A percentile compares a stretch with the other conserved stretches of the same genome.
Conservation (phyloP, 35 echinoderm and acorn worm species). For the Anneissia japonica region DNA sequence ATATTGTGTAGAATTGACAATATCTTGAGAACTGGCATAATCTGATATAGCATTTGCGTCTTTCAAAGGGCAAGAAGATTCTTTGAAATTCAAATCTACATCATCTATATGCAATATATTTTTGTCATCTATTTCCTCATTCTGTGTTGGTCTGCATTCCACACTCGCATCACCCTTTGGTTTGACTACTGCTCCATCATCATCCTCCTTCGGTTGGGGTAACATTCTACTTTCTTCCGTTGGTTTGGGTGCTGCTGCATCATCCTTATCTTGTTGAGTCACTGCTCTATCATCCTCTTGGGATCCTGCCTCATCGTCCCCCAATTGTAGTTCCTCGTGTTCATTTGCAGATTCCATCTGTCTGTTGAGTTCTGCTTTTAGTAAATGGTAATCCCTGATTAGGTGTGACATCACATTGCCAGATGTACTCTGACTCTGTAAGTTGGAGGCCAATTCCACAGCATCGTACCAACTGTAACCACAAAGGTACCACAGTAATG, state of each 20-base stretch:
- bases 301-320: too few relatives aligned
- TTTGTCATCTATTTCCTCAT: background rate
- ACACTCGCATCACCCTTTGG: background rate
- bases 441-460: conserved; percentile 35
- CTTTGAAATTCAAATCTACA: background rate
- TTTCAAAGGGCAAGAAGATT: background rate
- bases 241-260: background rate
- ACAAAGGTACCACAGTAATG: conserved; percentile 78
- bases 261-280: conserved; percentile 24
- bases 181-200: too few relatives aligned
- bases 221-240: background rate
- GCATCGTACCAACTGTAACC: conserved; percentile 74
- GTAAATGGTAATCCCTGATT: background rate
- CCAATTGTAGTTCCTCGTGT: background rate
- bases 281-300: conserved; percentile 5
- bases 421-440: background rate
- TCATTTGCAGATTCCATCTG: background rate
- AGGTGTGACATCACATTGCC: background rate
- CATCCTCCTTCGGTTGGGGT: background rate
- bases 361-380: background rate
- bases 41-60: background rate
- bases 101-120: background rate
- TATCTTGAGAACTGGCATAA: too few relatives aligned
- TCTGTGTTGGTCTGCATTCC: background rate
- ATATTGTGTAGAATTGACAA: too few relatives aligned